These are phyloP conservation scores for Bellardia bayeri DNA, from an alignment of 2,888 invertebrate species.

Conservation along the genomic window DNA sequence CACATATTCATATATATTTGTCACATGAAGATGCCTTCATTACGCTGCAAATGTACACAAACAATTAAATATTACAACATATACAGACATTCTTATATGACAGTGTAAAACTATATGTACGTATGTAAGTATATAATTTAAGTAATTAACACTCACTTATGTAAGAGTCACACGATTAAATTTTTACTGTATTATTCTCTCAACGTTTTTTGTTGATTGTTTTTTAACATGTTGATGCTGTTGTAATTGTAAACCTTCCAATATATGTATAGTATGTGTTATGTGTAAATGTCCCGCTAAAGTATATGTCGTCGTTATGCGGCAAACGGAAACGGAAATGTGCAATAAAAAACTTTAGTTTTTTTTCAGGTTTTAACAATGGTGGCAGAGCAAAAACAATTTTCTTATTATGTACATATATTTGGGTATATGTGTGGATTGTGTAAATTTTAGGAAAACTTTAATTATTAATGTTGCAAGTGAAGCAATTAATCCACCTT, in stretches of 20 bases:
- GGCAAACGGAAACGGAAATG: constrained; percentile 72
- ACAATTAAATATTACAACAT: neutral
- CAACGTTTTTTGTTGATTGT: neutral
- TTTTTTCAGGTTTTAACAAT: constrained; percentile 51
- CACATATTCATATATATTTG: neutral
- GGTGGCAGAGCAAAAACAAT: constrained; percentile 32
- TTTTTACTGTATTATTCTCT: constrained; percentile 30
- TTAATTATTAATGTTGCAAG: neutral
- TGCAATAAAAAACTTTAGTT: constrained; percentile 64
- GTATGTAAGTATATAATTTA: constrained; percentile 55
- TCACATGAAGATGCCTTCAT: constrained; percentile 3
- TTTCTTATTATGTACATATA: neutral
- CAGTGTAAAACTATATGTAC: neutral
- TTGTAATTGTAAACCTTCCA: constrained; percentile 52
- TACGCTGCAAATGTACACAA: neutral
- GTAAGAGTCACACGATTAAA: constrained; percentile 63
- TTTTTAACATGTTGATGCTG: constrained; percentile 47
- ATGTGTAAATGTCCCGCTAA: constrained; percentile 32
- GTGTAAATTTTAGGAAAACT: no score
- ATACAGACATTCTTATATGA: neutral
- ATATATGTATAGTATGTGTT: neutral
- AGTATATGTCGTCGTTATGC: constrained; percentile 68
- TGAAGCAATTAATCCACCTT: neutral
- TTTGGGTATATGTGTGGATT: no score
- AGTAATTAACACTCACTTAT: constrained; percentile 71